phyloP scores from a whole-genome alignment of 2,113 vertebrate species.

The Corythaixoides concolor region DNA sequence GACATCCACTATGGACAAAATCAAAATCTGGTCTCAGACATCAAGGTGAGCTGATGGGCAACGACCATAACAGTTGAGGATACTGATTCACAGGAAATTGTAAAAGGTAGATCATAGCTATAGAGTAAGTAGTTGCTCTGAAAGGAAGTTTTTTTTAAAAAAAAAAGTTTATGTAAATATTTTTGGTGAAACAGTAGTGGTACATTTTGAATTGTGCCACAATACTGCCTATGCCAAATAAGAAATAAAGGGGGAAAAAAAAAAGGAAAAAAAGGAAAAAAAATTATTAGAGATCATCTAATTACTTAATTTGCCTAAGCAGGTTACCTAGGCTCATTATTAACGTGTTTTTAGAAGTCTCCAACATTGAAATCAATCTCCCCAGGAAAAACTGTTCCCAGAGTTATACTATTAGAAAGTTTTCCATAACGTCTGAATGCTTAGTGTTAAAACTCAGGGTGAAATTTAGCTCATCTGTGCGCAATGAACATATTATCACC shows the following conservation, averaged over 20 bases:
- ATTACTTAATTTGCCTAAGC: background rate
- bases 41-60: background rate
- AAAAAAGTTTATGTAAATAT: background rate
- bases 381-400: background rate
- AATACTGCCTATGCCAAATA: background rate
- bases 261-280: background rate
- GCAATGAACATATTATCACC: background rate
- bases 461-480: background rate
- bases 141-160: background rate
- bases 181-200: background rate
- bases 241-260: background rate
- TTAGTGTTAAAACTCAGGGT: background rate
- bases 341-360: background rate
- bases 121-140: background rate
- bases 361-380: background rate
- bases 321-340: background rate
- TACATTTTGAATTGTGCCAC: background rate
- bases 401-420: background rate
- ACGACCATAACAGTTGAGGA: background rate
- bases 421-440: background rate
- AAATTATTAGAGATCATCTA: background rate
- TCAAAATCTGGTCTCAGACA: background rate
- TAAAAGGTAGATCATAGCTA: no score
- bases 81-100: background rate
- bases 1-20: background rate